Base-by-base conservation (phyloP, 2,888 invertebrate genomes). In the Pachydiplax longipennis region DNA sequence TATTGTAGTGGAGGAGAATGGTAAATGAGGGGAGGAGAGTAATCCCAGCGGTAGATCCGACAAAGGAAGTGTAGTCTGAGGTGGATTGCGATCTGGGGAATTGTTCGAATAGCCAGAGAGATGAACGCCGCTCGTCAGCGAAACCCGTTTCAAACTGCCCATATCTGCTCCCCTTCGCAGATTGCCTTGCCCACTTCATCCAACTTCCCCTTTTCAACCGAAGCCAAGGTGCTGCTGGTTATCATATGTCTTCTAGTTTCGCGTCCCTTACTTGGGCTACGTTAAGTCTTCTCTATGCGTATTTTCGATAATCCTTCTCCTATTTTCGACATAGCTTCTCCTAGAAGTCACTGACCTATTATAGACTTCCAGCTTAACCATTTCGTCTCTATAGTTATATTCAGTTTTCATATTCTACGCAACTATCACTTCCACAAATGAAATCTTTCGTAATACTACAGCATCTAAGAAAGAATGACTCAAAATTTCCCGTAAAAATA, bases 101-200 rank as follows among this genome's bases (percentile, higher is more conserved):
- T 83, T 83, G 83, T 83, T 83, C 83, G 83, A 83, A 83, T 83
- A 83, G 83, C 83, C 83, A 58, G 58, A 83, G 83, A 83, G 83
- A 83, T 83, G 83, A 83, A 83, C 83, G 83, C 58, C 83, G 58
- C 53, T 83, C 83, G 83, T 83, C 83, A 83, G 83, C 83, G 83
- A 83, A 83, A 83, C 83, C 83, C 58, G 83, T 53, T 83, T 83
- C 83, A 83, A 83, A 58, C 83, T 83, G 83, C 58, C 83, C 83
- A 83, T 83, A 83, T 83, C 58, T 83, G 53, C 83, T 83, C 15
- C 83, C 83, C 58, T 83, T 35, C 58, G 35, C 53, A 22, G 83
- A 58, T 83, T 83, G 58, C 83, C 44, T 44, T 10, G 58, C 83
- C 83, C 83, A 53, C 53, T 82, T 31, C 83, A 83, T 83, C 58